A percentile compares a stretch with the other conserved stretches of the same genome.
These are phyloP conservation scores for Phenacoccus solenopsis DNA, from an alignment of 1,140 invertebrate genomes.

Conservation along the genomic window DNA sequence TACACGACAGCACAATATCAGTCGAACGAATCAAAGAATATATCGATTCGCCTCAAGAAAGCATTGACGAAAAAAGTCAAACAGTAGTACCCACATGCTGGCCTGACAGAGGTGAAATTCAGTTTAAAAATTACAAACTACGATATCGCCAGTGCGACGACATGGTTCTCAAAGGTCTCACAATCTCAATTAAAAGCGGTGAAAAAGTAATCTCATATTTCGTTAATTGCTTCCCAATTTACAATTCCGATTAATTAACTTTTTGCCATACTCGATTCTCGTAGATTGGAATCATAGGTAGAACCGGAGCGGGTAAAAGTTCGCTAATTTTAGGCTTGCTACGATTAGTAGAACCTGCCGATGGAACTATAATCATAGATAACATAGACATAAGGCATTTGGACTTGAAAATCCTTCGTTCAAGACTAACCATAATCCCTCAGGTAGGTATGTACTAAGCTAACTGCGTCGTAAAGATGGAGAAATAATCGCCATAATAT, in stretches of 20 bases:
- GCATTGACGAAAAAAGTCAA: conserved; percentile 14
- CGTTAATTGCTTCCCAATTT: not conserved
- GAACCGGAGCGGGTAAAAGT: no score
- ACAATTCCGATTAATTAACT: no score
- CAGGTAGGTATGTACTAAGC: conserved; percentile 56
- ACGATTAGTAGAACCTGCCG: conserved; percentile 45
- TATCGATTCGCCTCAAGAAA: conserved; percentile 54
- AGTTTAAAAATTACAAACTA: conserved; percentile 16
- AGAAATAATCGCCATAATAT: conserved; percentile 54
- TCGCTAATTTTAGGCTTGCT: no score
- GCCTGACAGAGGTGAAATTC: conserved; percentile 10
- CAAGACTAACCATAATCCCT: conserved; percentile 48
- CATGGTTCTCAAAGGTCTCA: not conserved
- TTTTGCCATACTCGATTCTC: no score
- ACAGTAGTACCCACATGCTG: conserved; percentile 32
- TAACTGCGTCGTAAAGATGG: conserved; percentile 50
- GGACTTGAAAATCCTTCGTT: no score
- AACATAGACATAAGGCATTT: conserved; percentile 55
- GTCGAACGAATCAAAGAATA: conserved; percentile 96
- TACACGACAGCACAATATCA: conserved; percentile 87
- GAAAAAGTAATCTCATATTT: conserved; percentile 8
- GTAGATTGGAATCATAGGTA: no score
- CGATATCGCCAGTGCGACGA: not conserved
- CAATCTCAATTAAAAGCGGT: not conserved
- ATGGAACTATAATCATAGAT: conserved; percentile 68